Conservation (phyloP, 2,888 invertebrate genomes). For the Drosophila parthenogenetica region DNA sequence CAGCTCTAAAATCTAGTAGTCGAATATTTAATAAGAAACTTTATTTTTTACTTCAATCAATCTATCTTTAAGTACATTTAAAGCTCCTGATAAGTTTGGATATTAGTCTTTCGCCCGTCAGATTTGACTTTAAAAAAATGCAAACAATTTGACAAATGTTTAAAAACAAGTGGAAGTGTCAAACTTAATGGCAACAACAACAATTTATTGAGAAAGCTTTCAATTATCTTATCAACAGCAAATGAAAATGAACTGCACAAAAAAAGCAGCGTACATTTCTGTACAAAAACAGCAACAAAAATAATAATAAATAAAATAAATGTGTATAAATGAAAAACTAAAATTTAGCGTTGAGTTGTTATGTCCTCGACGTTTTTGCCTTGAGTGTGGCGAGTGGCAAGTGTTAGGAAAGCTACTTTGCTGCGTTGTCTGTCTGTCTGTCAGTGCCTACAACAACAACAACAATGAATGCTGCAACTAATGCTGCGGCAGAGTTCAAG, state of each 20-base stretch:
- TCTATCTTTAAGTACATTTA: no score
- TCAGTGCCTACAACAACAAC: slow-evolving; percentile 20
- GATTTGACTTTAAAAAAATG: no score
- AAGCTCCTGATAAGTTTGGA: no score
- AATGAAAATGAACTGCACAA: slow-evolving; percentile 21
- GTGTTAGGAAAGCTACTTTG: slow-evolving; percentile 53
- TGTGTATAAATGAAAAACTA: neutral
- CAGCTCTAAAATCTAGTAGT: neutral
- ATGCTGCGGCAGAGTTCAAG: slow-evolving; percentile 51
- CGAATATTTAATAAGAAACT: no score
- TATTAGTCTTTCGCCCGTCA: no score
- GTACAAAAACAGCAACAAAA: neutral
- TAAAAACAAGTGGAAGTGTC: slow-evolving; percentile 17
- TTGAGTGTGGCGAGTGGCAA: slow-evolving; percentile 31
- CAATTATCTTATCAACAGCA: slow-evolving; percentile 60
- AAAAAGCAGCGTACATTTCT: slow-evolving; percentile 8
- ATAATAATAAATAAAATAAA: slow-evolving; percentile 1
- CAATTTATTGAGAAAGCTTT: slow-evolving; percentile 15
- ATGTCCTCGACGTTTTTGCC: slow-evolving; percentile 21
- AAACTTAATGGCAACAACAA: neutral
- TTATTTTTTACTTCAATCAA: no score
- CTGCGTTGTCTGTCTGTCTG: neutral
- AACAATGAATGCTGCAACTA: slow-evolving; percentile 14
- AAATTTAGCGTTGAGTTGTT: slow-evolving; percentile 23
- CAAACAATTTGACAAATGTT: slow-evolving; percentile 26